These are phyloP conservation scores for Parazoanthus darwini DNA, from an alignment of 92 coral and sea anemone genomes.

Conservation along the genomic window DNA sequence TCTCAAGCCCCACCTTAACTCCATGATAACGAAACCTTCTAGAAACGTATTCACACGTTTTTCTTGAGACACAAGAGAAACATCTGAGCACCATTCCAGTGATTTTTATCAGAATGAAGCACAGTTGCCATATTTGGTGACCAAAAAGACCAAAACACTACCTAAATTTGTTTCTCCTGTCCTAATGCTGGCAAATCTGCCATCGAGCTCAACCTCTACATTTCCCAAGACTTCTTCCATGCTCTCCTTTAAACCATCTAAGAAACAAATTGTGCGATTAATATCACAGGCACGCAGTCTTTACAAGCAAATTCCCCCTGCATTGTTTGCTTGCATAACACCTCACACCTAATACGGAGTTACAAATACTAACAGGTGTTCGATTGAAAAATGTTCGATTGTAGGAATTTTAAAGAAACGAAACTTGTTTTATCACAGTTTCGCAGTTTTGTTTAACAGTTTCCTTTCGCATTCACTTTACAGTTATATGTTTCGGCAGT, in stretches of 20 bases:
- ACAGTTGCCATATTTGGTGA: background rate
- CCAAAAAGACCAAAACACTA: background rate
- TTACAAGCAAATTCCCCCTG: background rate
- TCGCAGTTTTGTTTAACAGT: too few relatives aligned
- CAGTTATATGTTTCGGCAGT: too few relatives aligned
- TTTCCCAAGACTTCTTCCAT: slow-evolving; percentile 93
- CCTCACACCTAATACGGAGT: too few relatives aligned
- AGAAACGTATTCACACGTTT: background rate
- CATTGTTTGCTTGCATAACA: too few relatives aligned
- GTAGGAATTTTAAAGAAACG: background rate
- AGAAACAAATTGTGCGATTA: background rate
- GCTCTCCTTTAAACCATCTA: slow-evolving; percentile 83
- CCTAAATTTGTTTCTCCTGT: slow-evolving; percentile 93
- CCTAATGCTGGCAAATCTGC: slow-evolving; percentile 85
- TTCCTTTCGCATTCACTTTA: too few relatives aligned
- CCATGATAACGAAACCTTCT: background rate
- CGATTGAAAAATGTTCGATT: too few relatives aligned
- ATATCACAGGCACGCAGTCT: too few relatives aligned
- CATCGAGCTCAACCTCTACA: slow-evolving; percentile 92
- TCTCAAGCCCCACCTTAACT: background rate
- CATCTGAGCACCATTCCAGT: too few relatives aligned
- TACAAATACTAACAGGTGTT: too few relatives aligned
- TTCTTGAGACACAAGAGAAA: too few relatives aligned
- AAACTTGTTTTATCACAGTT: too few relatives aligned
- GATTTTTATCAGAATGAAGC: too few relatives aligned